Evolutionary conservation across 2,113 vertebrate genomes (phyloP).

Genomic region (Pyxicephalus adspersus): DNA sequence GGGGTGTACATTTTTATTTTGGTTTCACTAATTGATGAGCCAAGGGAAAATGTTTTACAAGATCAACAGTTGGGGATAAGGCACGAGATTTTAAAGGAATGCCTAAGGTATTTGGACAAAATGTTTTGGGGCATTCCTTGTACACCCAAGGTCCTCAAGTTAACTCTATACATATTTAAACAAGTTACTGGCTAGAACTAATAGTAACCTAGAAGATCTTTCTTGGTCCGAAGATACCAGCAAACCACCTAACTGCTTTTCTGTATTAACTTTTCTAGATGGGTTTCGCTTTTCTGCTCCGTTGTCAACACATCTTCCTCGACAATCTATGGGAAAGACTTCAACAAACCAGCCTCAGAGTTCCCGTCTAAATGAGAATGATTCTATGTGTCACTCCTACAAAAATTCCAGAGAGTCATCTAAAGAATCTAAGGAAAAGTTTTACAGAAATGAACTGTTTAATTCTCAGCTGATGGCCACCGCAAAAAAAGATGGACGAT

Average conservation of each 20-base stretch:
- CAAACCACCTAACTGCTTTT: neutral
- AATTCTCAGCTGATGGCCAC: conserved; percentile 60
- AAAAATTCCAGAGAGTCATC: conserved; percentile 78
- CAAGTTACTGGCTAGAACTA: no score
- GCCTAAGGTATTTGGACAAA: no score
- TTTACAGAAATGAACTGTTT: conserved; percentile 67
- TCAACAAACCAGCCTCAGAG: conserved; percentile 72
- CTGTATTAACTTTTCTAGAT: conserved; percentile 71
- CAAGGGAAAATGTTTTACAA: no score
- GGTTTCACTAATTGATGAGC: no score
- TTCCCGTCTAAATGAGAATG: conserved; percentile 74
- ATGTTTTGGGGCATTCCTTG: no score
- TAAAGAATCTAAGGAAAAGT: conserved; percentile 76
- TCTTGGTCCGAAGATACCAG: no score
- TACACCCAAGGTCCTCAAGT: no score
- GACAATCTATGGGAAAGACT: conserved; percentile 71
- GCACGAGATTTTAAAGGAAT: no score
- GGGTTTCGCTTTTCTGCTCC: conserved; percentile 87
- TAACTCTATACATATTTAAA: no score
- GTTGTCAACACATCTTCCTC: conserved; percentile 77
- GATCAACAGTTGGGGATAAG: no score
- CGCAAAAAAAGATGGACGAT: conserved; percentile 74
- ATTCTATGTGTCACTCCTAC: conserved; percentile 68
- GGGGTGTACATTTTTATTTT: no score
- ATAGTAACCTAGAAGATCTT: no score